These are phyloP conservation scores for Lordiphosa stackelbergi DNA, from an alignment of 1,140 invertebrate species.

Conservation along the genomic window DNA sequence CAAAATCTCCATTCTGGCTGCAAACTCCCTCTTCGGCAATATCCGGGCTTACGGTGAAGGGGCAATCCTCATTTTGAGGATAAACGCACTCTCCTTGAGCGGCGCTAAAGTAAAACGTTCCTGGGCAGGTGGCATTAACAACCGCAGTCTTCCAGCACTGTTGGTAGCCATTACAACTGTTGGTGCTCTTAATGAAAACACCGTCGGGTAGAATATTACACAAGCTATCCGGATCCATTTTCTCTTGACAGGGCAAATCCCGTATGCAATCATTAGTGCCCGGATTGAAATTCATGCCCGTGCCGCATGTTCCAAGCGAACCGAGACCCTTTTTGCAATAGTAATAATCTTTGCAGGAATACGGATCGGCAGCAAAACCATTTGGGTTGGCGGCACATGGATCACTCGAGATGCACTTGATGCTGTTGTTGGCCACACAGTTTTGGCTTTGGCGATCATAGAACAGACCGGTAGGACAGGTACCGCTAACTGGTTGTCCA, in stretches of 20 bases:
- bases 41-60: slow-evolving; percentile 4
- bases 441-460: slow-evolving; percentile 49
- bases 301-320: slow-evolving; percentile 36
- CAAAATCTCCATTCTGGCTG: slow-evolving; percentile 35
- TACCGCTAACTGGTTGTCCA: slow-evolving; percentile 34
- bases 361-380: slow-evolving; percentile 62
- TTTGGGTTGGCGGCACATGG: slow-evolving; percentile 45
- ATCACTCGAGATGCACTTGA: slow-evolving; percentile 61
- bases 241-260: slow-evolving; percentile 37
- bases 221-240: slow-evolving; percentile 50
- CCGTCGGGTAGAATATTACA: slow-evolving; percentile 72
- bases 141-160: slow-evolving; percentile 56
- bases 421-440: slow-evolving; percentile 35
- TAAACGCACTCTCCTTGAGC: slow-evolving; percentile 48
- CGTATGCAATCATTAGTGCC: slow-evolving; percentile 53
- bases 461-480: slow-evolving; percentile 38
- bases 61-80: slow-evolving; percentile 50
- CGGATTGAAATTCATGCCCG: slow-evolving; percentile 60
- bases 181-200: slow-evolving; percentile 50
- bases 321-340: slow-evolving; percentile 56
- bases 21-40: slow-evolving; percentile 35
- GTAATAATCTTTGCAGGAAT: slow-evolving; percentile 66
- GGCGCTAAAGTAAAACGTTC: slow-evolving; percentile 54
- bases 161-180: slow-evolving; percentile 51
- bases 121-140: slow-evolving; percentile 51